Conservation (phyloP, 2,113 vertebrate species). For the Onychostruthus taczanowskii region DNA sequence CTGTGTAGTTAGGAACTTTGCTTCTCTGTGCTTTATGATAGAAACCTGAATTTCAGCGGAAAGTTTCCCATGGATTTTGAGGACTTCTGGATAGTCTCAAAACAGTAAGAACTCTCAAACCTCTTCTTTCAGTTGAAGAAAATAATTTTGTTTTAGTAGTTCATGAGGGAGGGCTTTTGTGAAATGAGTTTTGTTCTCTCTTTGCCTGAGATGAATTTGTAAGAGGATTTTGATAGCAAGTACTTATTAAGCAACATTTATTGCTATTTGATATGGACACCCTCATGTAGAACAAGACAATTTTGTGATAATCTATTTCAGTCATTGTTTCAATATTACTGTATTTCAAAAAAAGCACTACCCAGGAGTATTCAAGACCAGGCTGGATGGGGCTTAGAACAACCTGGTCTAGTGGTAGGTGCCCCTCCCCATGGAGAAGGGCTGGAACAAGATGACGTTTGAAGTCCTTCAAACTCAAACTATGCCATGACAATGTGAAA, state of each 20-base stretch:
- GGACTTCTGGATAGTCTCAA: neutral
- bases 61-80: neutral
- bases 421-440: too few relatives aligned
- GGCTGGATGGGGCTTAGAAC: neutral
- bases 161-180: neutral
- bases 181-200: neutral
- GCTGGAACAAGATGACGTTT: neutral
- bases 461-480: neutral
- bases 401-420: neutral
- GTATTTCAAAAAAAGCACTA: neutral
- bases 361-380: neutral
- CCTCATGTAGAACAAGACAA: neutral
- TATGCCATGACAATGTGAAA: neutral
- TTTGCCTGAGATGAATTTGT: neutral
- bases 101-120: neutral
- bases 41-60: neutral
- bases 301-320: neutral
- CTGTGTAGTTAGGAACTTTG: neutral
- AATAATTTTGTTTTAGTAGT: neutral
- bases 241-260: neutral
- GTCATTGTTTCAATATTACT: neutral
- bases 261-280: neutral
- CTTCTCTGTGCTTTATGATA: neutral
- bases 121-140: neutral
- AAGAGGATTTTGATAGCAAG: neutral